Base-by-base conservation (phyloP, 2,888 invertebrate genomes). In the Xestia ashworthii region DNA sequence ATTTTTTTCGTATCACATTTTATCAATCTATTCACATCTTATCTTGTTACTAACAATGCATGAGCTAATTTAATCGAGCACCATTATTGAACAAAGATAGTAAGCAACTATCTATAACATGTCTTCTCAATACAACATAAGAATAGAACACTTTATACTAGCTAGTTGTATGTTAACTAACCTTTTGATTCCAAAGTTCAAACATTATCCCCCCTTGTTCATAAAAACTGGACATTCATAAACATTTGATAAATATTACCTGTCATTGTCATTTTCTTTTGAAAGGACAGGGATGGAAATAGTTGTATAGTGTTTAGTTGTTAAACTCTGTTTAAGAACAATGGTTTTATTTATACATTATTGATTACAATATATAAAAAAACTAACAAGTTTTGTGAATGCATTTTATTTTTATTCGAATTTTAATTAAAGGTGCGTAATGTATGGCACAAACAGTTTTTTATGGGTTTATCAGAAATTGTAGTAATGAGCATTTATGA, bases 21-120 rank as follows among this genome's bases (percentile, higher is more conserved):
- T 79, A 76, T 81, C 76, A 85, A 87, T 88, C 83, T 77, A 76
- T 78, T 71, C 64, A 81, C 80, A 86, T 84, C 82, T 88, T 87
- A 88, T 88, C 88, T 87, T 81, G 88, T 89, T 86, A 79, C 80
- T 76, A 88, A 87, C 86, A 88, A 87, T 80, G 81, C 87, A 80
- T 85, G 80, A 85, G 76, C 82, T 81, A 79, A 78, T 81, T 78
- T 86, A 81, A 89, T 88, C 80, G 86, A 76, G 77, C 80, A 76
- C 74, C 81, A 85, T 80, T 87, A 85, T 84, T 88, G 80, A 78
- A 85, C 67, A 86, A 60, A 84, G 87, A 87, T 85, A 85, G 76
- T 64, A 71, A 74, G 38, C 71, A 80, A 83, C 55, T 65, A 75
- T 76, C 71, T 77, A 25, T 79, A 76, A 67, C 46, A 81, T 76